Base-by-base conservation (phyloP, 2,113 vertebrate genomes). In the Podilymbus podiceps region DNA sequence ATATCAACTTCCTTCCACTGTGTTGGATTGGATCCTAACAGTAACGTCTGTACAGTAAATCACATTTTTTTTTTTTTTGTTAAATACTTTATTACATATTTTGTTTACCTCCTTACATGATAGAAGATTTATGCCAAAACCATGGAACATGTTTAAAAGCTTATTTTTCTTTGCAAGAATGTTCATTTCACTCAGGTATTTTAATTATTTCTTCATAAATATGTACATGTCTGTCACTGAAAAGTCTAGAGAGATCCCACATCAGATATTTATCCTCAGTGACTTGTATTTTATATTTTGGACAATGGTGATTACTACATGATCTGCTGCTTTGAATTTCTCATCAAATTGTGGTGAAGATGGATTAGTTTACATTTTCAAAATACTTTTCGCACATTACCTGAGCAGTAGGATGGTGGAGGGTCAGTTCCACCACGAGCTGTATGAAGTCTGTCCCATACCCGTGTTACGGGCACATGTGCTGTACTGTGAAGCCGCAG, bases 391-490 rank as follows among this genome's bases (percentile, higher is more conserved):
- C 3, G 3, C 11, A 24, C 21, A 0, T 56, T 10, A 44, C 16
- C 69, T 56, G 64, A 55, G 75, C 33, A 8, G 11, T 14, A n/a
- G 56, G 50, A 28, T 12, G 42, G 25, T 28, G 79, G 63, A 28
- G 11, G n/a, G 28, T 33, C 30, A 25, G 47, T 55, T 49, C 44
- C 52, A 49, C 30, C 78, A 15, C 0, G 14, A 73, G 69, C 66
- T 69, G 55, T 35, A 5, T 9, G 76, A 56, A 40, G 33, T 15
- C 52, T 42, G 44, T 22, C 44, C 63, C 4, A 2, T 50, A 6
- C 23, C 1, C 2, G 10, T 24, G 24, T 50, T 35, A 19, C 2
- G 7, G 42, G 46, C 72, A 19, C 35, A 5, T 6, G 2, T 5
- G 23, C 40, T 56, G 55, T 4, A 2, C 71, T 18, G n/a, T 19